Percentiles rank a stretch among this genome's conserved stretches.
Evolutionary conservation across 2,113 vertebrate genomes (phyloP).

Genomic region (Ailuropoda melanoleuca): DNA sequence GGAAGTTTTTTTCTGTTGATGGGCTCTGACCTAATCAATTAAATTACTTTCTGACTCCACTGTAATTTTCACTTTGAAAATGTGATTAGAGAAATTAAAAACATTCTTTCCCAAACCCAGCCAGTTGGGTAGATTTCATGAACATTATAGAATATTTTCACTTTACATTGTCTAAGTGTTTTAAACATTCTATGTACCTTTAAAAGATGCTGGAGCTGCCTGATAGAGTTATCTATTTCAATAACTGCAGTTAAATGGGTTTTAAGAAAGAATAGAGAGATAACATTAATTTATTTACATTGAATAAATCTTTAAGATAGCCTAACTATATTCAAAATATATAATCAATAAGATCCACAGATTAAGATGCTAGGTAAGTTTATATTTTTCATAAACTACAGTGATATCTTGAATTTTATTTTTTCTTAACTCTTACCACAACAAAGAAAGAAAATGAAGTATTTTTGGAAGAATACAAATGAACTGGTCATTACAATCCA

Average conservation of each 20-base stretch:
- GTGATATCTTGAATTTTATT: neutral
- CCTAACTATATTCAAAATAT: neutral
- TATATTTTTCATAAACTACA: neutral
- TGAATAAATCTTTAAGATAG: neutral
- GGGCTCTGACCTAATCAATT: neutral
- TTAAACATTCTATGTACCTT: neutral
- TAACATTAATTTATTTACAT: neutral
- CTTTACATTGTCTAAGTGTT: neutral
- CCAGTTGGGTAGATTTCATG: neutral
- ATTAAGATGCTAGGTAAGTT: neutral
- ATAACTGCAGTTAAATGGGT: neutral
- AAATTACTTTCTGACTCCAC: neutral
- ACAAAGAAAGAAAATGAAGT: neutral
- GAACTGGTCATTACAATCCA: neutral
- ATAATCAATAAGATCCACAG: neutral
- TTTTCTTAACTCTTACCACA: neutral
- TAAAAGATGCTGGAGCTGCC: neutral
- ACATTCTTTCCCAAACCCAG: neutral
- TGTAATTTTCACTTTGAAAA: slow-evolving; percentile 15
- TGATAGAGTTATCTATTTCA: neutral
- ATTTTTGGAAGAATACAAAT: neutral
- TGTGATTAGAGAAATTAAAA: neutral
- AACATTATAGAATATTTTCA: neutral
- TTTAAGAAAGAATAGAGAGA: neutral
- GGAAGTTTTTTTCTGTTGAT: neutral